Conservation (phyloP, 2,113 vertebrate species). For the Elanus axillaris region DNA sequence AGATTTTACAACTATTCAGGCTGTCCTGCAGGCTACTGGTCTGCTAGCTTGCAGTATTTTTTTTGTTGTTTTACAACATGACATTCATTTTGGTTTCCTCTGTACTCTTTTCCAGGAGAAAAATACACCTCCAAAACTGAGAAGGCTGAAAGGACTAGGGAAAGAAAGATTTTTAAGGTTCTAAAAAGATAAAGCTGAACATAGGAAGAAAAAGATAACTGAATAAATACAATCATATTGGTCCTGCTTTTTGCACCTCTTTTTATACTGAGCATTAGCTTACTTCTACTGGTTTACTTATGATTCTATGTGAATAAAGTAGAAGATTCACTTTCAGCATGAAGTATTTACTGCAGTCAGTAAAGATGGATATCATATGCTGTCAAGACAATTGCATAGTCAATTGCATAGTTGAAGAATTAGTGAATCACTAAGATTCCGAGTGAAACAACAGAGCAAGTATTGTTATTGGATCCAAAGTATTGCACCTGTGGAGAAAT, state of each 20-base stretch:
- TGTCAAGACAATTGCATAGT: neutral
- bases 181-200: neutral
- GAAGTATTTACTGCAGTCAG: neutral
- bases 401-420: neutral
- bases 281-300: neutral
- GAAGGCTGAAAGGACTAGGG: neutral
- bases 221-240: neutral
- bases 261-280: neutral
- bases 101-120: neutral
- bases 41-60: neutral
- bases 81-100: neutral
- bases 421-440: neutral
- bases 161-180: neutral
- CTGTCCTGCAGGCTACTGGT: neutral
- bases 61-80: neutral
- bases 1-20: neutral
- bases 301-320: neutral
- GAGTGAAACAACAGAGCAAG: neutral
- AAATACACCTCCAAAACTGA: neutral
- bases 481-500: neutral
- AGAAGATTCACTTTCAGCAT: neutral
- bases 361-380: neutral
- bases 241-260: neutral
- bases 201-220: neutral
- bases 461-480: neutral